phyloP scores from a whole-genome alignment of 2,113 vertebrate genomes.

The Oenanthe melanoleuca region DNA sequence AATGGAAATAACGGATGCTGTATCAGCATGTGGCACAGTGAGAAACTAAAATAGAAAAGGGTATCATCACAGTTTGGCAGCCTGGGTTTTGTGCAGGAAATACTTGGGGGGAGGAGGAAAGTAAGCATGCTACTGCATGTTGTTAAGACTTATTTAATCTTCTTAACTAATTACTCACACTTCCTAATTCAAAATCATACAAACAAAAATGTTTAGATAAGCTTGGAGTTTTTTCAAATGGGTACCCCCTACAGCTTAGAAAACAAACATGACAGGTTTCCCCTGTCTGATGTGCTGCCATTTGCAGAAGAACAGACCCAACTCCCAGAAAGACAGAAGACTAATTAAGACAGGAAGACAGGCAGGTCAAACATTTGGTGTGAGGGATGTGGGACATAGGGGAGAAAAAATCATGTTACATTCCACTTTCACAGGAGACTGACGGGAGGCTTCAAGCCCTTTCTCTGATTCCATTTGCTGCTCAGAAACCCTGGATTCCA shows the following conservation, averaged over 20 bases:
- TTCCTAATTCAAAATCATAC: conserved; percentile 80
- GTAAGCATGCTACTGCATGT: conserved; percentile 50
- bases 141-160: conserved; percentile 78
- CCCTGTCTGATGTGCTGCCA: conserved; percentile 69
- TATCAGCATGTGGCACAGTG: conserved; percentile 55
- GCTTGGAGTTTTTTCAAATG: conserved; percentile 73
- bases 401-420: conserved; percentile 67
- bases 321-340: conserved; percentile 67
- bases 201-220: conserved; percentile 80
- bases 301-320: conserved; percentile 77
- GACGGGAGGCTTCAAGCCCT: conserved; percentile 19
- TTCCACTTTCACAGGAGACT: conserved; percentile 66
- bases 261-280: conserved; percentile 78
- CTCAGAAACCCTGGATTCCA: not conserved
- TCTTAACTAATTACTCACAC: conserved; percentile 77
- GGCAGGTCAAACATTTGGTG: conserved; percentile 76
- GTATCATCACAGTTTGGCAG: conserved; percentile 36
- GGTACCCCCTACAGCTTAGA: conserved; percentile 73
- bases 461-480: conserved; percentile 23
- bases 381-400: conserved; percentile 64
- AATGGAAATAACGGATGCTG: conserved; percentile 30
- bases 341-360: conserved; percentile 76
- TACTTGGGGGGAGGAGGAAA: not conserved
- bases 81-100: conserved; percentile 45
- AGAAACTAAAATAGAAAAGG: conserved; percentile 47